Evolutionary conservation across 2,888 invertebrate genomes (phyloP), one percentile per base, ranked within the genome.

Genomic region (Brachyopa scutellaris): DNA sequence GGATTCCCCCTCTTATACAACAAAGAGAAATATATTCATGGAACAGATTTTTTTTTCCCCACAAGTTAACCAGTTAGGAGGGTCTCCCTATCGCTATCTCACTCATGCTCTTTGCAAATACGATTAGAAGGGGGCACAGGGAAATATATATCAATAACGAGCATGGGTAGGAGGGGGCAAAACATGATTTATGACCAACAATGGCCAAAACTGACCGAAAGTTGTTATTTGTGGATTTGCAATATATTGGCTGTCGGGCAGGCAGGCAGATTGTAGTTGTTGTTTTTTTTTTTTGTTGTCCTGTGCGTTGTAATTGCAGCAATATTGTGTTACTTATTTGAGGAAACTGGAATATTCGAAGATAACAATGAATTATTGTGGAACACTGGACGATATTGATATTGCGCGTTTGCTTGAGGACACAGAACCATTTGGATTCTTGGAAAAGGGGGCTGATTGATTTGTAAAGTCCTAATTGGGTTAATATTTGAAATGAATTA

Each of bases 111-210:
- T n/a, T n/a, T n/a, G n/a, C n/a, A n/a, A n/a, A n/a, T n/a, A n/a
- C n/a, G n/a, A n/a, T n/a, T n/a, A n/a, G n/a, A n/a, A n/a, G n/a
- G n/a, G n/a, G n/a, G n/a, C n/a, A n/a, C n/a, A n/a, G n/a, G 13
- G 11, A 33, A 13, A 38, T 42, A 31, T 59, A 38, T 70, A 51
- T 72, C 61, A 51, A 62, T 64, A 73, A 45, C 53, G 33, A 62
- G 61, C 11, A 42, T 42, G 13, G 40, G 31, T 59, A 19, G 33
- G 42, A 26, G 6, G 6, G 6, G 6, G 6, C 26, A 33, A n/a
- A 38, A 67, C 61, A 76, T 76, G 80, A 82, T 82, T 82, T 82
- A 82, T 82, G 70, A 64, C 59, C 38, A 82, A 17, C 57, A 78
- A 64, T 51, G 78, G 49, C 57, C 59, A 51, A 51, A 70, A 61